Base-by-base conservation (phyloP, 2,113 vertebrate genomes). In the Terrapene triunguis region DNA sequence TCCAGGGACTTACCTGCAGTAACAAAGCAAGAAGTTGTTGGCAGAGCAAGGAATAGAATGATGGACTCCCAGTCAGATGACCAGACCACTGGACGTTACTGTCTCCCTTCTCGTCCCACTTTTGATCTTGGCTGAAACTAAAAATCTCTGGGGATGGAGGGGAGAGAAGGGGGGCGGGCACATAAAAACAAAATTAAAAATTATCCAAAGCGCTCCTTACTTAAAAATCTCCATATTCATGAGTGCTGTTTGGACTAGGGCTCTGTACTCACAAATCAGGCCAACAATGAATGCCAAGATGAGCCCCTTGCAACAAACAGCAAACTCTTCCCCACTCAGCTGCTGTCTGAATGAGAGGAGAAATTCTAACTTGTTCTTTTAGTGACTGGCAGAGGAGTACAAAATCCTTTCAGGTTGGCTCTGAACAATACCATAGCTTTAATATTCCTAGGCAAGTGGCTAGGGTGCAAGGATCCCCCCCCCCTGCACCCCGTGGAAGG, bases 141-240 rank as follows among this genome's bases (percentile, higher is more conserved):
- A 89, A 84, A 76, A 85, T 47, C 42, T 82, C 38, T 0, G 0
- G 6, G 57, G 3, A 35, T 17, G 7, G 62, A 17, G 14, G 13
- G 29, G 29, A 32, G 29, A 62, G 29, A 16, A 32, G 62, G 3
- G 16, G 7, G 14, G 62, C 4, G 3, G 32, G 3, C 54, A 38
- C 27, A 82, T 81, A 94, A 51, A 59, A 93, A 85, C 38, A 87
- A 62, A 29, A 86, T 51, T 38, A 91, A 90, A 90, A 93, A 55
- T 93, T 76, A 85, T 92, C 78, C 57, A 82, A 14, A 74, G 0
- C 57, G 54, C 19, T 59, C 22, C 22, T 92, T 80, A 76, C 82
- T 92, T 76, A 12, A 88, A 89, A 84, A 76, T 80, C 47, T 92
- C 16, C 10, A 5, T 89, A 82, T 92, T 88, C 27, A 86, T 74